A percentile compares a stretch with the other conserved stretches of the same genome.
Evolutionary conservation across 1,140 invertebrate genomes (phyloP).

Genomic region (Maconellicoccus hirsutus): DNA sequence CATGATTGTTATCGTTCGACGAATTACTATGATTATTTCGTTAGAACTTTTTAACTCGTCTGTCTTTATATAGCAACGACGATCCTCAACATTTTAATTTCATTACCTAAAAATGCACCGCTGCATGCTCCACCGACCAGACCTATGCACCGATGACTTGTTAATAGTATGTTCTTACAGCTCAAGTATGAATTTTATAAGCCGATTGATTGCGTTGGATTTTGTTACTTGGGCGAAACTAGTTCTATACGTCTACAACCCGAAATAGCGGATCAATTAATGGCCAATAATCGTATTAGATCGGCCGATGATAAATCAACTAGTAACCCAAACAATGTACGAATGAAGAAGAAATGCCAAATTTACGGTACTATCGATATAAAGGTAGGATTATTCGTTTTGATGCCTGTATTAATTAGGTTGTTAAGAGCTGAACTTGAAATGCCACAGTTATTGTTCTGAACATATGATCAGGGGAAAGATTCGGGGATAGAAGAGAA

Average conservation of each 20-base stretch:
- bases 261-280: not conserved
- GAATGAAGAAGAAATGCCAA: not conserved
- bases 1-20: no score
- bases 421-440: no score
- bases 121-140: no score
- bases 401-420: no score
- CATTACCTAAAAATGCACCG: no score
- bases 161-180: not conserved
- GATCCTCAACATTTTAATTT: no score
- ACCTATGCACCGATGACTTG: not conserved
- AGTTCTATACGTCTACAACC: not conserved
- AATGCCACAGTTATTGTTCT: no score
- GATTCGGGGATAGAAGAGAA: no score
- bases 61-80: no score
- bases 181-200: constrained; percentile 12
- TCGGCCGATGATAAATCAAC: not conserved
- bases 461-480: no score
- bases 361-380: not conserved
- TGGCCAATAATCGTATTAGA: not conserved
- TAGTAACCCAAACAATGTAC: not conserved
- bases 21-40: no score
- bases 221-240: constrained; percentile 8
- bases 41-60: no score
- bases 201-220: not conserved
- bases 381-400: not conserved